phyloP scores from a whole-genome alignment of 2,797 vertebrate genomes.

The Antrozous pallidus region DNA sequence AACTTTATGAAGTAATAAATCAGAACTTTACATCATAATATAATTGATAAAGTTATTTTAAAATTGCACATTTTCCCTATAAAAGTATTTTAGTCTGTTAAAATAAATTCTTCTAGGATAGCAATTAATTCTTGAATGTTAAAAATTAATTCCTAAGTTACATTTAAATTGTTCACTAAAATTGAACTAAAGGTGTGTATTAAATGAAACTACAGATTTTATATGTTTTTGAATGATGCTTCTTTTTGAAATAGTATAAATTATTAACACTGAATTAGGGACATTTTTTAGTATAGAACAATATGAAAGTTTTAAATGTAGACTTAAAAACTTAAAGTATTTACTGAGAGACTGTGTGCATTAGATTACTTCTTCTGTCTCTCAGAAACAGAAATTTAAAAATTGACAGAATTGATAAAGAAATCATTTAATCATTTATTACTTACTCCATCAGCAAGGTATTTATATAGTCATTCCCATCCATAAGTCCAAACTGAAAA shows the following conservation, averaged over 20 bases:
- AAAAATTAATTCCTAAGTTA: not conserved
- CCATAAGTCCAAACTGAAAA: slow-evolving; percentile 99
- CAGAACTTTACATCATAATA: not conserved
- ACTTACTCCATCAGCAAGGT: slow-evolving; percentile 99
- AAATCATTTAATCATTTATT: slow-evolving; percentile 51
- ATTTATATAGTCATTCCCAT: slow-evolving; percentile 98
- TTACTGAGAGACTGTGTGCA: not conserved
- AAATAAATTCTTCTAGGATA: slow-evolving; percentile 2
- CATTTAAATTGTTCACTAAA: not conserved
- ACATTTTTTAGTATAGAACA: not conserved
- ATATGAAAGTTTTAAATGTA: slow-evolving; percentile 29
- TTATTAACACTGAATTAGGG: not conserved
- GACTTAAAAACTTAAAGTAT: not conserved
- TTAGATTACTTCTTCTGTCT: not conserved
- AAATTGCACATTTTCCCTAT: not conserved
- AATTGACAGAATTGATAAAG: not conserved
- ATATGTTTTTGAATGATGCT: not conserved
- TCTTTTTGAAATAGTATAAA: not conserved
- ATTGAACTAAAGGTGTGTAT: not conserved
- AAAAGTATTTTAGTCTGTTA: not conserved
- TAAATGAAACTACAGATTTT: not conserved
- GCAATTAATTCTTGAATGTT: not conserved
- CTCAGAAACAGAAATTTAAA: slow-evolving; percentile 12
- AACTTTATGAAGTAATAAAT: not conserved
- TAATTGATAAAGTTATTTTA: not conserved